Conservation (phyloP, 2,113 vertebrate genomes). For the Callocephalon fimbriatum region DNA sequence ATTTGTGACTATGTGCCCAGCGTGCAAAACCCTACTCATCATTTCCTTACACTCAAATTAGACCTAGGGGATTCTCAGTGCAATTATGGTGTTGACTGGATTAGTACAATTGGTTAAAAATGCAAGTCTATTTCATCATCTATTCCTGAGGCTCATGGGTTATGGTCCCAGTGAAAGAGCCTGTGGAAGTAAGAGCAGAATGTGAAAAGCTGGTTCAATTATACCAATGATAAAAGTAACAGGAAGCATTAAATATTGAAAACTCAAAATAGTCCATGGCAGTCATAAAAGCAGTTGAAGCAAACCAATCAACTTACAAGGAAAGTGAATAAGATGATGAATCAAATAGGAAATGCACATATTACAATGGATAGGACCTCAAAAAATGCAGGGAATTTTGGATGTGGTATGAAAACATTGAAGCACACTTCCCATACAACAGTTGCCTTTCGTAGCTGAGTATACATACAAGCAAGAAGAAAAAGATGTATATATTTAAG, state of each 20-base stretch:
- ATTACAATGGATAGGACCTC: background rate
- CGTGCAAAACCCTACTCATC: background rate
- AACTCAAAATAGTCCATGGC: background rate
- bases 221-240: background rate
- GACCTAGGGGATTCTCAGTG: background rate
- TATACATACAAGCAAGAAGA: background rate
- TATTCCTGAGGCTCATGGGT: background rate
- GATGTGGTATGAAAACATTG: background rate
- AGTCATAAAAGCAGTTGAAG: background rate
- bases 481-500: background rate
- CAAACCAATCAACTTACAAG: background rate
- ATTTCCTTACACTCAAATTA: background rate
- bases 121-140: background rate
- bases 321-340: background rate
- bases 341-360: background rate
- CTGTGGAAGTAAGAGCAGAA: background rate
- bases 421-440: background rate
- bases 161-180: background rate
- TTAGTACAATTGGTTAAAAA: background rate
- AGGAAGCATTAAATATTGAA: background rate
- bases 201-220: background rate
- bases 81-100: background rate
- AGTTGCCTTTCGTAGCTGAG: background rate
- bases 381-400: background rate
- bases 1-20: constrained; percentile 20